phyloP scores from a whole-genome alignment of 2,113 vertebrate species.

The Pomatorhinus ruficollis region DNA sequence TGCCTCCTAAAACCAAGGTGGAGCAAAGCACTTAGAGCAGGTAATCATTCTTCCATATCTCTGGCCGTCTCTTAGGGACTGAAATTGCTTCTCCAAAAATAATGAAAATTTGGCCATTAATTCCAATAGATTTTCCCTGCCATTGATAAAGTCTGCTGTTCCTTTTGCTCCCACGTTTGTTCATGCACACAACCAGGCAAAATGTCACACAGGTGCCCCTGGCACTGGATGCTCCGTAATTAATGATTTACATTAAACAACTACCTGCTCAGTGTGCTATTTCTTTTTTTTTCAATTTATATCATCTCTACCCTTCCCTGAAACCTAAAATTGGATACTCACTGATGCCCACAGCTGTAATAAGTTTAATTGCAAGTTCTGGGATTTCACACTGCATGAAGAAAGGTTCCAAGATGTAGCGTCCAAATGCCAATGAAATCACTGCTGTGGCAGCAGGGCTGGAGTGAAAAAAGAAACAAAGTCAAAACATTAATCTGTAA shows the following conservation, averaged over 20 bases:
- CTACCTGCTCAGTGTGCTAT: neutral
- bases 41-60: conserved; percentile 30
- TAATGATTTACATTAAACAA: neutral
- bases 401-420: conserved; percentile 92
- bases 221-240: neutral
- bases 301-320: neutral
- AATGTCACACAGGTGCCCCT: neutral
- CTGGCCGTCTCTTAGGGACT: neutral
- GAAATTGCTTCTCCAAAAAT: conserved; percentile 33
- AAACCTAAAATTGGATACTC: conserved; percentile 67
- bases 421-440: conserved; percentile 93
- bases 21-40: neutral
- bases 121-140: neutral
- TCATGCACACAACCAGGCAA: neutral
- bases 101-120: neutral
- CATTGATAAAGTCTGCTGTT: neutral
- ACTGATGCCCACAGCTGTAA: conserved; percentile 92
- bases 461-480: neutral
- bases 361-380: conserved; percentile 87
- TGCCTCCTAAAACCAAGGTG: neutral
- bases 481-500: neutral
- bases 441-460: conserved; percentile 93
- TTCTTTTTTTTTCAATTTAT: neutral
- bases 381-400: conserved; percentile 93
- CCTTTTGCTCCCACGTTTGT: neutral